These are phyloP conservation scores for Pseudomyrmex dendroicus DNA, from an alignment of 1,140 invertebrate species.

Conservation along the genomic window DNA sequence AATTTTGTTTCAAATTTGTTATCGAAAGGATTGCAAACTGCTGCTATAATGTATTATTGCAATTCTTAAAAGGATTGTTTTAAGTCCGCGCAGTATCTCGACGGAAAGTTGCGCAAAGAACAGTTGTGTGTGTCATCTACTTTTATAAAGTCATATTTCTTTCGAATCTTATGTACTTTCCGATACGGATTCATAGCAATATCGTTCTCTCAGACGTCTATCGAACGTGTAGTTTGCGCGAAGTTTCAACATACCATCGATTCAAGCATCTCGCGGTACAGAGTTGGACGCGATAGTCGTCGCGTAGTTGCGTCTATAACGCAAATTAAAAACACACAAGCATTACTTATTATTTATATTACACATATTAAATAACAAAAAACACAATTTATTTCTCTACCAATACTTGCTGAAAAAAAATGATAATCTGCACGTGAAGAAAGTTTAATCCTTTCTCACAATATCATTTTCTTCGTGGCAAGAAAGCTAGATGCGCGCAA, in stretches of 20 bases:
- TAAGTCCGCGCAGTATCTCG: background rate
- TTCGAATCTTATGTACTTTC: slow-evolving; percentile 16
- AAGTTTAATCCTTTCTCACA: background rate
- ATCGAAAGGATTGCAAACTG: too few relatives aligned
- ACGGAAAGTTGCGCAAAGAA: background rate
- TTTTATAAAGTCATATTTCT: slow-evolving; percentile 45
- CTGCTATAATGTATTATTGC: background rate
- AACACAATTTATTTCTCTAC: too few relatives aligned
- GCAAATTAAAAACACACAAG: too few relatives aligned
- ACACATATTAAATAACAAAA: too few relatives aligned
- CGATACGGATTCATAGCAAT: slow-evolving; percentile 45
- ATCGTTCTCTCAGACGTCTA: slow-evolving; percentile 38
- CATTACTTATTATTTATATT: too few relatives aligned
- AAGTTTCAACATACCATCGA: slow-evolving; percentile 46
- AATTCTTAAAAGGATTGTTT: background rate
- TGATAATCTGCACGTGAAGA: background rate
- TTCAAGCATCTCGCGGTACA: slow-evolving; percentile 11
- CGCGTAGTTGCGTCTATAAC: background rate
- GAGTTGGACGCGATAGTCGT: background rate
- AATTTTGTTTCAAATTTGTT: background rate
- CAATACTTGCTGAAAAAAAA: too few relatives aligned
- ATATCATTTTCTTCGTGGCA: background rate
- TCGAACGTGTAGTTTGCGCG: slow-evolving; percentile 30
- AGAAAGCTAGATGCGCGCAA: slow-evolving; percentile 7
- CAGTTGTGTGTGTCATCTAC: slow-evolving; percentile 10